A percentile compares a stretch with the other conserved stretches of the same genome.
Evolutionary conservation across 2,888 invertebrate species (phyloP).

Genomic region (Hypercompe scribonia): DNA sequence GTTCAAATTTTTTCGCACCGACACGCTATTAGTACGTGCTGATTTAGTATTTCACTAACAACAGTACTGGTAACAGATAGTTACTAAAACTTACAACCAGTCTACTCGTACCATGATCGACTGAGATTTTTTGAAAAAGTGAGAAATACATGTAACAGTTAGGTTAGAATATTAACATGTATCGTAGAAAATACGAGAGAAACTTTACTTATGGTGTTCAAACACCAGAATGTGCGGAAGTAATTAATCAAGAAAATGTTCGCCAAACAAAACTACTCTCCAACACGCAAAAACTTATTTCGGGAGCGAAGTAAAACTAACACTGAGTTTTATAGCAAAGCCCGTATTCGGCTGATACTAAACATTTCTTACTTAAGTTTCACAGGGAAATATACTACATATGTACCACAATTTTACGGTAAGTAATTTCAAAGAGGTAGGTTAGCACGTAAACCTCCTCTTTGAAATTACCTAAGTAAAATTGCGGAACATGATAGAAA

Average conservation of each 20-base stretch:
- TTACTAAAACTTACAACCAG: neutral
- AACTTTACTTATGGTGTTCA: constrained; percentile 11
- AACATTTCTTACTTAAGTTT: constrained; percentile 37
- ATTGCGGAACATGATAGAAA: constrained; percentile 9
- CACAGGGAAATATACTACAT: constrained; percentile 20
- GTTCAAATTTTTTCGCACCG: too few relatives aligned
- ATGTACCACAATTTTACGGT: constrained; percentile 2
- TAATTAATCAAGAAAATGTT: constrained; percentile 58
- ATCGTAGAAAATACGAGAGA: constrained; percentile 6
- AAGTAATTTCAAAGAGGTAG: neutral
- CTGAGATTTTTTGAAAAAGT: neutral
- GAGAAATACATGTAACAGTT: neutral
- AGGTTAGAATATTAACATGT: neutral
- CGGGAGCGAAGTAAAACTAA: constrained; percentile 49
- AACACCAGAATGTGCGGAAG: constrained; percentile 24
- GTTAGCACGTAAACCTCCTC: constrained; percentile 11
- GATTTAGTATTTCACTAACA: too few relatives aligned
- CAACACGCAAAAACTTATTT: constrained; percentile 57
- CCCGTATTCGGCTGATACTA: constrained; percentile 32
- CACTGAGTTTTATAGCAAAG: constrained; percentile 43
- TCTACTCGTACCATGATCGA: neutral
- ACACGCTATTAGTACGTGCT: too few relatives aligned
- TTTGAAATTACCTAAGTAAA: constrained; percentile 21
- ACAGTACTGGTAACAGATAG: too few relatives aligned
- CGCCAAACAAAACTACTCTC: constrained; percentile 49